These are phyloP conservation scores for Rhombomys opimus DNA, from an alignment of 2,113 vertebrate genomes.

Conservation along the genomic window DNA sequence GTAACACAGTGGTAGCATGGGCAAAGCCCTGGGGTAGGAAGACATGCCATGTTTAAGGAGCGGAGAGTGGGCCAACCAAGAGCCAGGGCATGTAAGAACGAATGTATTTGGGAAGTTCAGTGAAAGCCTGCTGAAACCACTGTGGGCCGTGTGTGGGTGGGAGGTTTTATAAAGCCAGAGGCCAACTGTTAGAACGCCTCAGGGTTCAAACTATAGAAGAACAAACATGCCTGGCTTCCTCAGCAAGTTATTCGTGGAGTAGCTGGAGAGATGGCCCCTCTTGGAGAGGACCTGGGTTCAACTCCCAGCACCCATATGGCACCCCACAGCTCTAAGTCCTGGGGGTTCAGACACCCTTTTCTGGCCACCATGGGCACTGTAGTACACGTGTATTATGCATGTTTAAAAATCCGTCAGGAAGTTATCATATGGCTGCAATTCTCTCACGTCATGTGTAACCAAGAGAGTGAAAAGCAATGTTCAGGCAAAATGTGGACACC, in stretches of 20 bases:
- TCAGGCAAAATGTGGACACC: background rate
- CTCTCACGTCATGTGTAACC: background rate
- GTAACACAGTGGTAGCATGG: background rate
- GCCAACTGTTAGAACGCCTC: background rate
- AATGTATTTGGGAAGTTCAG: too few species aligned
- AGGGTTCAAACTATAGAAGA: background rate
- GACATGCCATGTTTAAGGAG: background rate
- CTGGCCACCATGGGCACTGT: too few species aligned
- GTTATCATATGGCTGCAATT: constrained; percentile 14
- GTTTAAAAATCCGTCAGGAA: background rate
- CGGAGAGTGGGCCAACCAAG: background rate
- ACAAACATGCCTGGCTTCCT: constrained; percentile 4
- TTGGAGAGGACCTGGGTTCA: background rate
- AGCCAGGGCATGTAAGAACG: background rate
- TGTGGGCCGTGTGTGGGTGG: background rate
- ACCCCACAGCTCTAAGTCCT: background rate
- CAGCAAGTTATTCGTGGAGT: background rate
- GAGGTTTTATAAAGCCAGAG: constrained; percentile 6
- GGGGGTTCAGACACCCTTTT: background rate
- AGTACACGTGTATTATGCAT: background rate
- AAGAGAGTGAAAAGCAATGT: constrained; percentile 34
- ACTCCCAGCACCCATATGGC: background rate
- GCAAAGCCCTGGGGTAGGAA: background rate
- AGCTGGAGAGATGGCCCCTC: background rate
- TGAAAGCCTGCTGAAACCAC: background rate